Evolutionary conservation across 92 coral and sea anemone genomes (phyloP), one percentile per base, ranked within the genome.

Genomic region (Parazoanthus atlanticus): DNA sequence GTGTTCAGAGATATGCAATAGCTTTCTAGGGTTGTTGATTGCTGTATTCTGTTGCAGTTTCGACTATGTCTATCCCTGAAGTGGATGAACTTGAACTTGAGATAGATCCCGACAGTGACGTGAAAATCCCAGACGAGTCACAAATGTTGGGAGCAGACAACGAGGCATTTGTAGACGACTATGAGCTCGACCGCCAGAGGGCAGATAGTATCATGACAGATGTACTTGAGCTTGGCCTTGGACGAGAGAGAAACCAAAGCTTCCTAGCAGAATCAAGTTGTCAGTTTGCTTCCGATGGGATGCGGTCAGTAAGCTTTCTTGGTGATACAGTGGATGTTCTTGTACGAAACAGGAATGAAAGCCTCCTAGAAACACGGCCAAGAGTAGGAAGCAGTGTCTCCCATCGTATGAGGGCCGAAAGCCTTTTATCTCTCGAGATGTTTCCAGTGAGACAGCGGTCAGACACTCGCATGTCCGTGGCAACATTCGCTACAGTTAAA

Each of bases 221-320:
- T 26, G 17, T 46, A 10, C 81, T 77, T 12, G 56, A 38, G 81
- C 54, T 77, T 77, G 31, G 81, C 33, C 49, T 77, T 13, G 56
- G 56, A 38, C 81, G 81, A 77, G 56, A 77, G 33, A 77, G 81
- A 77, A 77, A 77, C 34, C 56, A 23, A 16, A 77, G 81, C 58
- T 40, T 77, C 7, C 23, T 46, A n/a, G 81, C 81, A 26, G 81
- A 77, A 8, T 23, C 30, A 25, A 64, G 81, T 26, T 77, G 19
- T n/a, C 81, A 77, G 33, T 77, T 77, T 77, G 58, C 56, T 77
- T 77, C 81, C 6, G 81, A 77, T 38, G 56, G 81, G 33, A 77
- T 77, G 81, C 52, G 81, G 25, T 38, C 81, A 40, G 81, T 46
- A 3, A 77, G 32, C 81, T 25, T 77, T 10, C 81, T 77, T 46